Percentiles rank a stretch among this genome's conserved stretches.
Evolutionary conservation across 2,888 invertebrate species (phyloP).

Genomic region (Cantharis rufa): DNA sequence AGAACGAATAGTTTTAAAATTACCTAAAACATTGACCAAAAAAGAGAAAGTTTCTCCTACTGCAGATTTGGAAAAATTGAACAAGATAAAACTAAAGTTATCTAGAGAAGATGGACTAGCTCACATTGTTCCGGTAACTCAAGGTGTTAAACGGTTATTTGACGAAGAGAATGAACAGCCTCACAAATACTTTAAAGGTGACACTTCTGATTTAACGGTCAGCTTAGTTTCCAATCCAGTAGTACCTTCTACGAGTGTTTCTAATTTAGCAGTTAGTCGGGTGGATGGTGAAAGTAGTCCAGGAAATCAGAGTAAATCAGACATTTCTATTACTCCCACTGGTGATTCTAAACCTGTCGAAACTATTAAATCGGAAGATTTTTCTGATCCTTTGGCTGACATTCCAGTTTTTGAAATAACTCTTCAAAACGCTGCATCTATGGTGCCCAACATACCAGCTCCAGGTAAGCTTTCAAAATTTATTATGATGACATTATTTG

Average conservation of each 20-base stretch:
- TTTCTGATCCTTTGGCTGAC: conserved; percentile 38
- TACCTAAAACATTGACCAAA: conserved; percentile 57
- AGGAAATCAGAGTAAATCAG: background rate
- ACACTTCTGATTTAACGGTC: conserved; percentile 28
- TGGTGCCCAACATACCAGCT: background rate
- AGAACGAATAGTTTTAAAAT: conserved; percentile 65
- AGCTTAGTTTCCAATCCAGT: conserved; percentile 22
- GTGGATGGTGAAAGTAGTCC: background rate
- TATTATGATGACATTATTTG: background rate
- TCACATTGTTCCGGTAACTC: conserved; percentile 46
- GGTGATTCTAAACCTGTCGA: background rate
- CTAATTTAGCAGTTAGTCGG: background rate
- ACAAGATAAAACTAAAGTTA: conserved; percentile 61
- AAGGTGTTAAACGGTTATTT: conserved; percentile 20
- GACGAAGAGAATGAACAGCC: conserved; percentile 26
- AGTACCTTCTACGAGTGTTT: background rate
- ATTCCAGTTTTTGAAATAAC: conserved; percentile 43
- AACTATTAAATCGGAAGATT: conserved; percentile 26
- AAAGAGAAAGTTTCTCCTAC: background rate
- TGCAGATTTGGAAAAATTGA: conserved; percentile 52
- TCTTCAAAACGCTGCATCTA: conserved; percentile 29
- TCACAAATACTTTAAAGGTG: conserved; percentile 28
- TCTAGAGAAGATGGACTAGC: conserved; percentile 56
- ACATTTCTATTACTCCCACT: conserved; percentile 1
- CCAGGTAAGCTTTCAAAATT: conserved; percentile 4